A percentile compares a stretch with the other conserved stretches of the same genome.
Conservation (phyloP, 53 echinoderm and acorn worm genomes). For the Patiria pectinifera region DNA sequence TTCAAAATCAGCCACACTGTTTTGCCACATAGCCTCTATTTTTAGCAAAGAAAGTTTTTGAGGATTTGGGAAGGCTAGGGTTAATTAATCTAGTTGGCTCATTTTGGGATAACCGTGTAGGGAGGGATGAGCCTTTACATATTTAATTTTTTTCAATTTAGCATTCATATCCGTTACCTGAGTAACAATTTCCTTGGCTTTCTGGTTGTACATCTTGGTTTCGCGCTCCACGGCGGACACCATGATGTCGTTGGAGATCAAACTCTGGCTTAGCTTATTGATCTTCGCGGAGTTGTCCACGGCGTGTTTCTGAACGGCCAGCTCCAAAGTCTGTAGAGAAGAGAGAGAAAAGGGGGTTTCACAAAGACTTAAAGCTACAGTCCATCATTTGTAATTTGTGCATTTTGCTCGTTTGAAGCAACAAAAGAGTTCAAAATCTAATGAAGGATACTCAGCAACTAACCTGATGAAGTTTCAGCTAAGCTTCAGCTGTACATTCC, state of each 20-base stretch:
- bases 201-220: constrained; percentile 81
- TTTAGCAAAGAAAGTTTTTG: too few species aligned
- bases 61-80: too few species aligned
- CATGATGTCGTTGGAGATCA: constrained; percentile 79
- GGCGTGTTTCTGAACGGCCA: constrained; percentile 87
- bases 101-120: too few species aligned
- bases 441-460: too few species aligned
- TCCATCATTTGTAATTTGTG: too few species aligned
- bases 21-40: too few species aligned
- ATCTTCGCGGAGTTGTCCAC: constrained; percentile 81
- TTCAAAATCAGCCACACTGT: too few species aligned
- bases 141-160: background rate
- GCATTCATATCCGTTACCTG: constrained; percentile 64
- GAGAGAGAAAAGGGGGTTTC: background rate
- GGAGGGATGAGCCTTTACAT: background rate
- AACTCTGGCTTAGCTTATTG: constrained; percentile 75
- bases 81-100: too few species aligned
- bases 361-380: background rate
- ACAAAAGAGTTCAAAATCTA: too few species aligned
- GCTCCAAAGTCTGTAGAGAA: constrained; percentile 76
- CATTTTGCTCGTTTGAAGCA: too few species aligned
- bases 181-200: constrained; percentile 78
- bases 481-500: too few species aligned
- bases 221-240: constrained; percentile 83
- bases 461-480: too few species aligned